Evolutionary conservation across 2,888 invertebrate genomes (phyloP).

Genomic region (Morpho achilles): DNA sequence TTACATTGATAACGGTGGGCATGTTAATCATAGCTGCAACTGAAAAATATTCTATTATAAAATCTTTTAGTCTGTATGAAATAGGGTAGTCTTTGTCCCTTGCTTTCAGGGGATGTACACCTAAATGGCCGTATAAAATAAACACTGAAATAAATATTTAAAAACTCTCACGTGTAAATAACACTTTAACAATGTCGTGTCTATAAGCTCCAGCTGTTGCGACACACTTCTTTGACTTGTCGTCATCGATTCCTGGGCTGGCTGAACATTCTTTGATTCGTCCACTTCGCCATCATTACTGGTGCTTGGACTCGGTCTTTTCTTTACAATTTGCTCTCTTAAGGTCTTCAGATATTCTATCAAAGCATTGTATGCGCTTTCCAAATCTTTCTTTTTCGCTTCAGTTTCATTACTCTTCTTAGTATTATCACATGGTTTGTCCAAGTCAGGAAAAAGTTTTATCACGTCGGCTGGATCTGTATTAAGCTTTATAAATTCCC

Average conservation of each 20-base stretch:
- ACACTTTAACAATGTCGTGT: conserved; percentile 97
- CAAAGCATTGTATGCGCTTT: conserved; percentile 91
- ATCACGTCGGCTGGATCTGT: conserved; percentile 98
- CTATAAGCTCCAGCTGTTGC: conserved; percentile 90
- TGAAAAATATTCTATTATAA: too few species aligned
- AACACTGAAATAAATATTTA: too few species aligned
- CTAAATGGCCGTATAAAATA: too few species aligned
- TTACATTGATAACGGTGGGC: too few species aligned
- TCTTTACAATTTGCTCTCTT: conserved; percentile 74
- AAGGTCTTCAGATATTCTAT: conserved; percentile 94
- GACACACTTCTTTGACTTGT: conserved; percentile 50
- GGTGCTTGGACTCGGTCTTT: conserved; percentile 39
- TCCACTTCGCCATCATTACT: conserved; percentile 31
- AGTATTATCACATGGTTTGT: conserved; percentile 66
- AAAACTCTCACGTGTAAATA: conserved; percentile 87
- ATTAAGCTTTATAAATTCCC: conserved; percentile 91
- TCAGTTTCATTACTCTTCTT: conserved; percentile 51
- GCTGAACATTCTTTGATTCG: too few species aligned
- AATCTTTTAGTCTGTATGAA: too few species aligned
- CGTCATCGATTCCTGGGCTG: not conserved
- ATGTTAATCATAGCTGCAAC: too few species aligned
- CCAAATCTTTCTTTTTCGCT: conserved; percentile 89
- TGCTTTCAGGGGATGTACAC: too few species aligned
- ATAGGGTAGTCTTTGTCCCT: too few species aligned
- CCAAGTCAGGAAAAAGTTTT: conserved; percentile 93